A percentile compares a stretch with the other conserved stretches of the same genome.
Conservation (phyloP, 1,140 invertebrate species). For the Bombus fervidus region DNA sequence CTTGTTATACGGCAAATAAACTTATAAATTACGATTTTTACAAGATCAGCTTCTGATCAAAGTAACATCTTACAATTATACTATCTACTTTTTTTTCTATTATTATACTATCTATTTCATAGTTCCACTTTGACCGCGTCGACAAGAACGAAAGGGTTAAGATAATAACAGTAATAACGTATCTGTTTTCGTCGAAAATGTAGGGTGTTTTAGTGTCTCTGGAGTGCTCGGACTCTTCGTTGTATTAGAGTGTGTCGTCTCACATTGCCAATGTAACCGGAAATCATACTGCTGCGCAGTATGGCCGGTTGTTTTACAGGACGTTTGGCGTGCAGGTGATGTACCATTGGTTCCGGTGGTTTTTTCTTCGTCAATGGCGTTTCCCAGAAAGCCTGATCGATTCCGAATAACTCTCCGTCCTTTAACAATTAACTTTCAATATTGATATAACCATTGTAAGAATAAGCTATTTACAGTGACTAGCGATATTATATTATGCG, state of each 20-base stretch:
- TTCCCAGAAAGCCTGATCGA: slow-evolving; percentile 46
- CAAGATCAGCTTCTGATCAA: too few relatives aligned
- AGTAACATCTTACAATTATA: too few relatives aligned
- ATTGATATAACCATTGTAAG: background rate
- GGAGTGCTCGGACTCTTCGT: background rate
- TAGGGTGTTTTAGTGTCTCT: background rate
- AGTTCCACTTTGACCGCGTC: too few relatives aligned
- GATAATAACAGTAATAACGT: too few relatives aligned
- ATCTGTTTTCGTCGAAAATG: too few relatives aligned
- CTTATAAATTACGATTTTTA: too few relatives aligned
- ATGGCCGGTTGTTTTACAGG: background rate
- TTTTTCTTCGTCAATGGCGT: slow-evolving; percentile 24
- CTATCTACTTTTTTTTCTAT: too few relatives aligned
- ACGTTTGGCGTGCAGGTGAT: slow-evolving; percentile 41
- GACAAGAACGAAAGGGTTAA: too few relatives aligned
- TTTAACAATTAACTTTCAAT: background rate
- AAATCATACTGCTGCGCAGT: slow-evolving; percentile 48
- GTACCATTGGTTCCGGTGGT: background rate
- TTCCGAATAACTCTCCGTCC: slow-evolving; percentile 46
- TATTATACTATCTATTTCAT: too few relatives aligned
- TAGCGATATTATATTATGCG: too few relatives aligned
- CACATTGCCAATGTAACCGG: slow-evolving; percentile 11
- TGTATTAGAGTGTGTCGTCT: background rate
- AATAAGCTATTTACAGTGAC: too few relatives aligned
- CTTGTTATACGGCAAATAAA: too few relatives aligned